Conservation (phyloP, 2,113 vertebrate species). For the Nymphicus hollandicus region DNA sequence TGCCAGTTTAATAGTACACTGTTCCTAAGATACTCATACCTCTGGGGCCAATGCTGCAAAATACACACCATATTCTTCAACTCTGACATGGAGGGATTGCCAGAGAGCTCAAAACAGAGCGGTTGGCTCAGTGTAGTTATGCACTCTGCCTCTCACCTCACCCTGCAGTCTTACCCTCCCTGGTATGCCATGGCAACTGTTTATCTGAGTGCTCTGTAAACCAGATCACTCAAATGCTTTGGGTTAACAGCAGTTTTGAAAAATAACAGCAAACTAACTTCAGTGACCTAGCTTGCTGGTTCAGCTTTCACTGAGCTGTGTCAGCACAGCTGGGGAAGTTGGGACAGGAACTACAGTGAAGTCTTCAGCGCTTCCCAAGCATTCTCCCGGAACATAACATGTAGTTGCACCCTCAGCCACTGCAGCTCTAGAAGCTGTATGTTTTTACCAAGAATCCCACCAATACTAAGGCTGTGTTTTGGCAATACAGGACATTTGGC, state of each 20-base stretch:
- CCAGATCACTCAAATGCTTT: neutral
- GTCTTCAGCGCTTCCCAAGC: neutral
- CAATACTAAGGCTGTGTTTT: neutral
- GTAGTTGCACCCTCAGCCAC: neutral
- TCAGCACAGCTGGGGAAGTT: slow-evolving; percentile 18
- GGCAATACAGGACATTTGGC: neutral
- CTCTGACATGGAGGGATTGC: neutral
- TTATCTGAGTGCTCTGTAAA: neutral
- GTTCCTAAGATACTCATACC: neutral
- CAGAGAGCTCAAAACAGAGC: neutral
- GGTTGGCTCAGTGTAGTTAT: neutral
- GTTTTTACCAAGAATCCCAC: neutral
- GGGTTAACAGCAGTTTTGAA: neutral
- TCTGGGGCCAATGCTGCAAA: neutral
- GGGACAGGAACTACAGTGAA: slow-evolving; percentile 2
- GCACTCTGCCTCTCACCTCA: neutral
- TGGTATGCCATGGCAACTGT: neutral
- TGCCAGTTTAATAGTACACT: neutral
- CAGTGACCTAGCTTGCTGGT: neutral
- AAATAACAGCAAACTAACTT: neutral
- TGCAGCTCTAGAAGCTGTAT: neutral
- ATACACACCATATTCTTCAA: neutral
- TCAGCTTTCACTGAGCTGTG: neutral
- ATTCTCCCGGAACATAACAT: neutral
- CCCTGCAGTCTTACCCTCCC: neutral